Conservation (phyloP, 2,888 invertebrate species). For the Netelia virgata region DNA sequence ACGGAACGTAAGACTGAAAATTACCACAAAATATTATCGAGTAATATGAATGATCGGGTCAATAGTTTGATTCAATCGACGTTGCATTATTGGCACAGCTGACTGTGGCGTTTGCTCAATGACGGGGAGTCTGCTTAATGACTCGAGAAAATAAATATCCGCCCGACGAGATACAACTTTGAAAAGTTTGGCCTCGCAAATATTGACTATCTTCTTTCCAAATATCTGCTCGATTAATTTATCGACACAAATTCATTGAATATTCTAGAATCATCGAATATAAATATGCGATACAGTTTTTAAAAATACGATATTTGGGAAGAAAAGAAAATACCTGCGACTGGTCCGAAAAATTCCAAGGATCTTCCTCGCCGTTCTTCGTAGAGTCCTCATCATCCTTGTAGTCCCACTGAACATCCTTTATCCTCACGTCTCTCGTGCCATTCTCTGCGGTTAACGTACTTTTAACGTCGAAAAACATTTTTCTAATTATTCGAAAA, state of each 20-base stretch:
- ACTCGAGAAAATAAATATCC: neutral
- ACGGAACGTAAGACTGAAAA: conserved; percentile 16
- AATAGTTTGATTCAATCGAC: no score
- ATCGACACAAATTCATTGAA: neutral
- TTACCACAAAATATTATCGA: neutral
- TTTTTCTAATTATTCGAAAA: conserved; percentile 52
- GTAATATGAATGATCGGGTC: no score
- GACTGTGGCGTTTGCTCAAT: no score
- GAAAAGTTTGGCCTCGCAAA: neutral
- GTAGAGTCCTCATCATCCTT: conserved; percentile 34
- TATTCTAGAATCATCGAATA: neutral
- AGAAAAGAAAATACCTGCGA: conserved; percentile 29
- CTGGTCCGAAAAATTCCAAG: conserved; percentile 3
- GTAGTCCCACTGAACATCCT: conserved; percentile 53
- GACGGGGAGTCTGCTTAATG: neutral
- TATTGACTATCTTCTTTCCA: neutral
- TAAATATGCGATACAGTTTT: neutral
- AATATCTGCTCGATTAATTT: neutral
- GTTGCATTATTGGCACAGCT: no score
- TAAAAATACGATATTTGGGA: neutral
- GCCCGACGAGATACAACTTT: neutral
- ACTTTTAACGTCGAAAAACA: conserved; percentile 30
- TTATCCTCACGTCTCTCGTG: conserved; percentile 35
- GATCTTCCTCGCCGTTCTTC: neutral
- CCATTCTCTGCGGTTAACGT: conserved; percentile 39